These are phyloP conservation scores for Melanotaenia duboulayi DNA, from an alignment of 2,113 vertebrate genomes.

Conservation along the genomic window DNA sequence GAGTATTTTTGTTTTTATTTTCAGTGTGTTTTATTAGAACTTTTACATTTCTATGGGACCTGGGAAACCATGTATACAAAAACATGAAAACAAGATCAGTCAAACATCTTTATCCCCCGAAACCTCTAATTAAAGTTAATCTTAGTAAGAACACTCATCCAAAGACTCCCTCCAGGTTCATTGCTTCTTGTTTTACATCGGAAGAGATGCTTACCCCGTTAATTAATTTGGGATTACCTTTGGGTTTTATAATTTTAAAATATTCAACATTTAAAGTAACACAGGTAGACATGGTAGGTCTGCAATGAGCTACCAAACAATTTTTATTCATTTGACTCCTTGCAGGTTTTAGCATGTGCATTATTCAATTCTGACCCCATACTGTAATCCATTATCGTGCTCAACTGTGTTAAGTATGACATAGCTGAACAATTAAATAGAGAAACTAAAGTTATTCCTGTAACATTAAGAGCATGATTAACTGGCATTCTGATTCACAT, in stretches of 20 bases:
- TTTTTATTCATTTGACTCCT: background rate
- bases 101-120: too few species aligned
- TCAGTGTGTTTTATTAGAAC: too few species aligned
- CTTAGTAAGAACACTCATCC: too few species aligned
- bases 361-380: background rate
- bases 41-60: too few species aligned
- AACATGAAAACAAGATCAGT: too few species aligned
- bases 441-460: background rate
- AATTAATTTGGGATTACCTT: too few species aligned
- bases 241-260: background rate
- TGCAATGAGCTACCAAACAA: background rate
- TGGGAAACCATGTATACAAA: too few species aligned
- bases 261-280: background rate
- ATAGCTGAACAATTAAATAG: background rate
- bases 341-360: background rate
- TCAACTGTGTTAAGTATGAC: background rate
- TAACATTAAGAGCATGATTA: slow-evolving; percentile 6
- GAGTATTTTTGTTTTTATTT: too few species aligned
- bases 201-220: too few species aligned
- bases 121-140: too few species aligned
- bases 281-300: background rate
- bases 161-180: too few species aligned
- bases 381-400: background rate
- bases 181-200: too few species aligned
- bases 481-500: background rate